Conservation (phyloP, 2,888 invertebrate genomes). For the Chaetogeoica ovagalla region DNA sequence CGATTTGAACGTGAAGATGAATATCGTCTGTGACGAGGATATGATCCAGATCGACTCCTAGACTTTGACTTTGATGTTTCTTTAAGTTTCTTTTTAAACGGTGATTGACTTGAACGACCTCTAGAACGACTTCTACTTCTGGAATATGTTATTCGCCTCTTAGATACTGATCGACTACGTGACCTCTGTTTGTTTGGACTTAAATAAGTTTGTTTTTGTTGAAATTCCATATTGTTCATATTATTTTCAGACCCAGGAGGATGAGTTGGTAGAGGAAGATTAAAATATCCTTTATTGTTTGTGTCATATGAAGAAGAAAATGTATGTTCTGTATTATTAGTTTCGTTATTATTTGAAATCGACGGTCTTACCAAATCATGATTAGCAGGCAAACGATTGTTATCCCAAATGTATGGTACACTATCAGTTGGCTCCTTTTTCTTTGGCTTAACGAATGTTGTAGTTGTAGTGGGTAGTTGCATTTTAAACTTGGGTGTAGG, state of each 20-base stretch:
- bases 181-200: conserved; percentile 45
- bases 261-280: conserved; percentile 23
- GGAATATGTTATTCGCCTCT: conserved; percentile 28
- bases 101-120: conserved; percentile 47
- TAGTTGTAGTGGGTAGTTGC: conserved; percentile 41
- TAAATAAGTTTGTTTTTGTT: conserved; percentile 32
- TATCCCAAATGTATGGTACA: conserved; percentile 31
- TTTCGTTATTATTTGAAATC: conserved; percentile 26
- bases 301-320: conserved; percentile 28
- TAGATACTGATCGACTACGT: conserved; percentile 34
- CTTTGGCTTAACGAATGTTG: conserved; percentile 37
- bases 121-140: conserved; percentile 49
- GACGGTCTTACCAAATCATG: conserved; percentile 27
- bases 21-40: conserved; percentile 52
- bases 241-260: conserved; percentile 34
- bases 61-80: conserved; percentile 29
- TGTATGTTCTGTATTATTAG: conserved; percentile 22
- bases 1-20: conserved; percentile 49
- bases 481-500: conserved; percentile 49
- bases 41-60: conserved; percentile 50
- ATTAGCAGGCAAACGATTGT: conserved; percentile 19
- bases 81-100: conserved; percentile 47
- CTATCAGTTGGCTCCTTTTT: conserved; percentile 44
- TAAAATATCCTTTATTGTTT: conserved; percentile 40
- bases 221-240: conserved; percentile 27